A percentile compares a stretch with the other conserved stretches of the same genome.
These are phyloP conservation scores for Chrysogorgia sp. DNA, from an alignment of 92 coral and sea anemone species.

Conservation along the genomic window DNA sequence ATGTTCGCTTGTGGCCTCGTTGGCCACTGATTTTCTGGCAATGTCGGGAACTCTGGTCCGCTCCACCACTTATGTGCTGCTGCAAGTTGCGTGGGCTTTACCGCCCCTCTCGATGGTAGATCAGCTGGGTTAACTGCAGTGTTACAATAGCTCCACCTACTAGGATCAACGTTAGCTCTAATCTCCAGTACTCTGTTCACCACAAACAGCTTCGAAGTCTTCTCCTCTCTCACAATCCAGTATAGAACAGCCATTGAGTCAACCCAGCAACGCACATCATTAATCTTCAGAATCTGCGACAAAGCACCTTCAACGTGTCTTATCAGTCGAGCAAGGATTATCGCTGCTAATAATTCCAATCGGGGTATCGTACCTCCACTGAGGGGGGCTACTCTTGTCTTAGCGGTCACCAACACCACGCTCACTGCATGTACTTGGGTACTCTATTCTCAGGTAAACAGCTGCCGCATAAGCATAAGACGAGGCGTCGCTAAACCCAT, in stretches of 20 bases:
- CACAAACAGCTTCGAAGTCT: slow-evolving; percentile 49
- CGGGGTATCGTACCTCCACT: slow-evolving; percentile 55
- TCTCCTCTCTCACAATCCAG: slow-evolving; percentile 51
- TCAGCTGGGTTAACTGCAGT: slow-evolving; percentile 54
- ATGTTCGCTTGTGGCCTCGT: background rate
- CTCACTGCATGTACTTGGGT: background rate
- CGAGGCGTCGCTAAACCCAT: slow-evolving; percentile 46
- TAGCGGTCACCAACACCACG: slow-evolving; percentile 52
- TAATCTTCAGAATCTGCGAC: slow-evolving; percentile 10
- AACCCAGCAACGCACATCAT: slow-evolving; percentile 23
- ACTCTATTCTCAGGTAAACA: slow-evolving; percentile 49
- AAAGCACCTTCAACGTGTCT: slow-evolving; percentile 21
- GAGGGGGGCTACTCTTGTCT: slow-evolving; percentile 59
- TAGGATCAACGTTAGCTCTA: slow-evolving; percentile 34
- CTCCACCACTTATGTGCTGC: slow-evolving; percentile 34
- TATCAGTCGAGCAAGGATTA: slow-evolving; percentile 49
- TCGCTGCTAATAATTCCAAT: slow-evolving; percentile 54
- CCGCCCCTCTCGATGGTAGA: slow-evolving; percentile 43
- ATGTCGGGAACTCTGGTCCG: slow-evolving; percentile 24
- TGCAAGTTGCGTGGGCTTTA: slow-evolving; percentile 35
- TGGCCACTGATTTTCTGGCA: slow-evolving; percentile 22
- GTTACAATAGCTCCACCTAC: slow-evolving; percentile 41
- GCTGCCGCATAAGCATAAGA: slow-evolving; percentile 39
- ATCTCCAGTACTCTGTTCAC: slow-evolving; percentile 43
- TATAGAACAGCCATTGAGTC: slow-evolving; percentile 53